Percentiles rank a stretch among this genome's conserved stretches.
These are phyloP conservation scores for Garrulus glandarius DNA, from an alignment of 2,797 vertebrate genomes.

Conservation along the genomic window DNA sequence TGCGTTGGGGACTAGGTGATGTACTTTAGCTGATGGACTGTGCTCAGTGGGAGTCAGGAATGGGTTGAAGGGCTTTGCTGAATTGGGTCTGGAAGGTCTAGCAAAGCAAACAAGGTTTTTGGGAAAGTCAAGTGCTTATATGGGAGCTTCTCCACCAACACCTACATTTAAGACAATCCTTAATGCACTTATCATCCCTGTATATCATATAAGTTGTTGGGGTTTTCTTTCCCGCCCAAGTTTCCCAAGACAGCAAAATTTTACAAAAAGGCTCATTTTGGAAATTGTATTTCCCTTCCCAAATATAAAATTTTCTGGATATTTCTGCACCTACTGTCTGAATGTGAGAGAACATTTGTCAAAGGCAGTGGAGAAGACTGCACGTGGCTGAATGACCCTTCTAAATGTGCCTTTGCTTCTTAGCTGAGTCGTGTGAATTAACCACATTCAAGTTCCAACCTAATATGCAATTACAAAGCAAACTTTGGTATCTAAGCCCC, in stretches of 20 bases:
- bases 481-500: not conserved
- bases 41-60: not conserved
- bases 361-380: not conserved
- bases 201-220: not conserved
- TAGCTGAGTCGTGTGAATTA: not conserved
- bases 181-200: not conserved
- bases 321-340: not conserved
- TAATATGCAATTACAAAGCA: not conserved
- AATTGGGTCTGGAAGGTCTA: not conserved
- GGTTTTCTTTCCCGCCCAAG: not conserved
- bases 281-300: not conserved
- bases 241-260: not conserved
- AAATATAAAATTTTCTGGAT: not conserved
- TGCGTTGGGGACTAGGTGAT: fast-evolving
- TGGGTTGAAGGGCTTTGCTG: not conserved
- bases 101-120: not conserved
- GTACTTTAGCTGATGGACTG: not conserved
- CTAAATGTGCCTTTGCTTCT: not conserved
- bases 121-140: not conserved
- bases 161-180: not conserved
- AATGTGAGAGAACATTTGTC: not conserved
- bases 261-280: not conserved
- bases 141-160: not conserved
- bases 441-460: not conserved
- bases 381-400: not conserved